Evolutionary conservation across 2,888 invertebrate species (phyloP), one percentile per base, ranked within the genome.

Genomic region (Podabrus alpinus): DNA sequence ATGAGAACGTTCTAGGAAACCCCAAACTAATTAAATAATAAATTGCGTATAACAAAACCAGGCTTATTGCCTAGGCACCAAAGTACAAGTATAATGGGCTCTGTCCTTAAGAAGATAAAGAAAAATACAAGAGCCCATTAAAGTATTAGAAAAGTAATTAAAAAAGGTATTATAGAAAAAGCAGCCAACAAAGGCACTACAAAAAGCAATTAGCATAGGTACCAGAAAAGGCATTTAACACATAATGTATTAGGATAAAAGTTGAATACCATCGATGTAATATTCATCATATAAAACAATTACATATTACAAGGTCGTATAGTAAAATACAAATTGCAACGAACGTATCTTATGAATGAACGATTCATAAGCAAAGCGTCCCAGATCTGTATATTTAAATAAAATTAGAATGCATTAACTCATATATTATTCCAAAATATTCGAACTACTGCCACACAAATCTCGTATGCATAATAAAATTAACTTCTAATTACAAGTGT

Each of bases 321-420:
- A 74, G 69, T 73, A 71, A 64, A 64, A 64, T 19, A 64, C 45
- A 70, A 66, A 61, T 69, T 68, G 75, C 79, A 77, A 80, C 75
- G 75, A 78, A 75, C 75, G 78, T 62, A 72, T 78, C 80, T 81
- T 80, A 81, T 82, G 82, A 82, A 82, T 82, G 80, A 81, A 79
- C 81, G 79, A 81, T 81, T 82, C 82, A 81, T 81, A 79, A 81
- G 73, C 78, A 76, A 79, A 81, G 73, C 78, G 77, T 78, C 78
- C 79, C 77, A 77, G 79, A 81, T 79, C 71, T 77, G 80, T 78
- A 79, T 80, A 82, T 82, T 82, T 82, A 81, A 82, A 82, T 82
- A 80, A 77, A 80, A 81, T 82, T 82, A 82, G 79, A 82, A 82
- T 82, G 81, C 79, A 82, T 82, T 82, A 82, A 80, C 79, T 79